phyloP scores from a whole-genome alignment of 1,140 invertebrate species.

The Bactericera cockerelli region DNA sequence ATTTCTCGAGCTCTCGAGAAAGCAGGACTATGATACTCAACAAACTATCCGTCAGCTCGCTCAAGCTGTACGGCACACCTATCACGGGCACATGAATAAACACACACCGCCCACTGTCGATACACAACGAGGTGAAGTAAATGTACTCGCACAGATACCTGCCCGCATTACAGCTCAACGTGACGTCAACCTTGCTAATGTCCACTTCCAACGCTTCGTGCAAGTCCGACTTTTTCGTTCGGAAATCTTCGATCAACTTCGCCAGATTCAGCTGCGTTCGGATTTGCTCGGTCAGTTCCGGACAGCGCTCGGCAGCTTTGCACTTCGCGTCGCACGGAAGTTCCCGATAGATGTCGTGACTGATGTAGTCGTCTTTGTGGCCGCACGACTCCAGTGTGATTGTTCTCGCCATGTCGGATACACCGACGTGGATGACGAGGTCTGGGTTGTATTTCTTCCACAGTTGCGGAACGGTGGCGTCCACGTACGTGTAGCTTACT shows the following conservation, averaged over 20 bases:
- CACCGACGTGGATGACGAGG: slow-evolving; percentile 46
- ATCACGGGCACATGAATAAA: slow-evolving; percentile 50
- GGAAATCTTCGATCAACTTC: slow-evolving; percentile 24
- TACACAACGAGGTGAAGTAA: slow-evolving; percentile 43
- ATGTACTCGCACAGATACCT: slow-evolving; percentile 53
- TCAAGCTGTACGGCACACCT: slow-evolving; percentile 30
- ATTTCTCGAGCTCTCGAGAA: too few species aligned
- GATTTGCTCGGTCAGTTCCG: slow-evolving; percentile 31
- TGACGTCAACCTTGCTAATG: neutral
- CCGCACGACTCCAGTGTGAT: slow-evolving; percentile 42
- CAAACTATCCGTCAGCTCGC: neutral
- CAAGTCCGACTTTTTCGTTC: slow-evolving; percentile 23
- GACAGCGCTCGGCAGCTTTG: slow-evolving; percentile 27
- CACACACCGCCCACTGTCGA: slow-evolving; percentile 35
- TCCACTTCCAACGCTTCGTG: slow-evolving; percentile 31
- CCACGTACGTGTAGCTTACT: neutral
- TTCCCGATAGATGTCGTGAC: slow-evolving; percentile 32
- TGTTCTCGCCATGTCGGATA: slow-evolving; percentile 34
- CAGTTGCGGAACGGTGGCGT: neutral
- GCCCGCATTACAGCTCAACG: slow-evolving; percentile 23
- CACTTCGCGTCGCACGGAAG: slow-evolving; percentile 27
- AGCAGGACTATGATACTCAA: too few species aligned
- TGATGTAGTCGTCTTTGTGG: slow-evolving; percentile 36
- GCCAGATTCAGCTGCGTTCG: slow-evolving; percentile 30
- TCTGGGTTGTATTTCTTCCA: slow-evolving; percentile 2